Evolutionary conservation across 1,140 invertebrate species (phyloP), one percentile per base, ranked within the genome.

Genomic region (Eumeta japonica): DNA sequence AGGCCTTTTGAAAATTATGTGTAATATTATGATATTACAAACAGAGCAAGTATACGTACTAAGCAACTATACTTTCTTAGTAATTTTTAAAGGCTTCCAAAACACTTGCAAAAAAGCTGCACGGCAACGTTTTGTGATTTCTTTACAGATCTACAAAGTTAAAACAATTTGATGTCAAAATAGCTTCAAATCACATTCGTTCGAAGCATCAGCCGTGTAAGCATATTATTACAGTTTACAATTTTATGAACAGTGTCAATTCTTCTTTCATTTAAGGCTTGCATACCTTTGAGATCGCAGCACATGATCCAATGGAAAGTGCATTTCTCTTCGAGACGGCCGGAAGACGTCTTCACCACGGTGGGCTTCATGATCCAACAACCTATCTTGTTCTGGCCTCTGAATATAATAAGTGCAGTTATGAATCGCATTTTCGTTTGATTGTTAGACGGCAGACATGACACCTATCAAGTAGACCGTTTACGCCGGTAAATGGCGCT

Each of bases 221-320:
- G 7, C 29, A 9, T 9, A 31, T 11, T 31, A 12, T 11, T 15
- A 5, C 14, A 11, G 14, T 9, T 7, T 9, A 11, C 29, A 31
- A 11, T 9, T 14, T 9, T 9, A 11, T 31, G 13, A 14, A 31
- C 12, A 31, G 10, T 31, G 5, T 9, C 12, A 9, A 31, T 9
- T 7, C 33, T 12, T 10, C 11, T 16, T 16, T 16, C 10, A 16
- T 7, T 4, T 5, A 19, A 35, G 12, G 10, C 5, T 5, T 16
- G 16, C 32, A 38, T 43, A 76, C 73, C 73, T 53, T 76, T 76
- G 14, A 76, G 55, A 39, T 76, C 62, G 28, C 62, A 67, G 45
- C 71, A 68, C 68, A 75, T 74, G 2, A 76, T 55, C 73, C 73
- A 76, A 28, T 73, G 67, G 55, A 76, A 73, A 16, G 47, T 39